Evolutionary conservation across 2,888 invertebrate genomes (phyloP), one percentile per base, ranked within the genome.

Genomic region (Drosophila fungiperda): DNA sequence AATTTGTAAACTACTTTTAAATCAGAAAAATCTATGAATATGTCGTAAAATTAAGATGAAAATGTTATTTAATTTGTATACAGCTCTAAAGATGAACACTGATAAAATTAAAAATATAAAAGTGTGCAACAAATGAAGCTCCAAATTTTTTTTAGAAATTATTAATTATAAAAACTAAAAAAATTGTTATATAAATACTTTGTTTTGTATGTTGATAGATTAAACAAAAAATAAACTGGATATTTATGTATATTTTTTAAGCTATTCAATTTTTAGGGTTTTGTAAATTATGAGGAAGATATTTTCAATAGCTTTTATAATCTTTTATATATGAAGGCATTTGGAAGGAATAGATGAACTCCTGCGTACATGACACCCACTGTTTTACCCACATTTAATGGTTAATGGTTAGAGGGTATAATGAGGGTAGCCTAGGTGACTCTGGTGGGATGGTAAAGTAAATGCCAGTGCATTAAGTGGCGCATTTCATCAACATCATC

Each of bases 381-480:
- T 8, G 45, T 15, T 15, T 50, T n/a, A 29, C n/a, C 11, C 29
- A 26, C n/a, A n/a, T n/a, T n/a, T n/a, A n/a, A n/a, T n/a, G n/a
- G n/a, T n/a, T 29, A n/a, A 17, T n/a, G 11, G 6, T 3, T 3
- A 29, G n/a, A 38, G 38, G 38, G 55, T 38, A 29, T 55, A 3
- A 7, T 36, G 29, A 73, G 45, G 72, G 55, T 73, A 68, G 78
- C 67, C 61, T 61, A 63, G 68, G 72, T 80, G 45, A 23, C 23
- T 15, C 15, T 71, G 62, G 74, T 72, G 87, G 70, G 78, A 54
- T 69, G 45, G 45, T 15, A 72, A 76, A 84, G 87, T 82, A 84
- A 83, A 87, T 77, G 84, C 64, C 69, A 78, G 69, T 65, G 58
- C 83, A 84, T 84, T 84, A 86, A 86, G 89, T 84, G 84, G 82